Conservation (phyloP, 2,797 vertebrate species). For the Channa striata region DNA sequence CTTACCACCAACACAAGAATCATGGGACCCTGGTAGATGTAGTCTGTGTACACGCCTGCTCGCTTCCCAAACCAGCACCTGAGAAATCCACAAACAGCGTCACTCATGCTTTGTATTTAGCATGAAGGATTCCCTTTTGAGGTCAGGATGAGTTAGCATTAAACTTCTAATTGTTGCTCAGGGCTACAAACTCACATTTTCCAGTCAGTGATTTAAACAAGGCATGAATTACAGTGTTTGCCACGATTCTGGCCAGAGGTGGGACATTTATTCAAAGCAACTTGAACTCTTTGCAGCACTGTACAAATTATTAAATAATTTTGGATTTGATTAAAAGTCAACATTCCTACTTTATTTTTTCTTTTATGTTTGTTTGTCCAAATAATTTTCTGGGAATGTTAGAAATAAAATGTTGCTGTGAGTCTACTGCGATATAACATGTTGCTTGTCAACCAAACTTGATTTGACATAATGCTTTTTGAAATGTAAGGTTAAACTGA, state of each 20-base stretch:
- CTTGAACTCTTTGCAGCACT: background rate
- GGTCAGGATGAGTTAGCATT: background rate
- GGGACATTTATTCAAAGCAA: background rate
- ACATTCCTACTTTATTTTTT: too few species aligned
- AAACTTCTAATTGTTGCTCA: constrained; percentile 8
- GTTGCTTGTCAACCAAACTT: too few species aligned
- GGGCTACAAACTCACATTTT: constrained; percentile 5
- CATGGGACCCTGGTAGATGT: constrained; percentile 97
- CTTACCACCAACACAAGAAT: constrained; percentile 94
- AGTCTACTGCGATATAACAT: too few species aligned
- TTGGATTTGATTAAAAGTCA: too few species aligned
- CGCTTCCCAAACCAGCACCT: constrained; percentile 97
- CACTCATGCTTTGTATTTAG: too few species aligned
- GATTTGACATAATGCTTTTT: too few species aligned
- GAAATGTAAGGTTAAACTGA: too few species aligned
- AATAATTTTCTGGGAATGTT: too few species aligned
- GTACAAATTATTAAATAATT: too few species aligned
- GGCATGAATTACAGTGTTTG: constrained; percentile 1
- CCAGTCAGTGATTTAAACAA: constrained; percentile 18
- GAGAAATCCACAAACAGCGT: too few species aligned
- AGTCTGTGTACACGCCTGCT: constrained; percentile 92
- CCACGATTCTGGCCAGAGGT: background rate
- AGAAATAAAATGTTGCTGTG: too few species aligned
- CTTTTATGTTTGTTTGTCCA: too few species aligned
- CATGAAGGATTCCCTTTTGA: background rate